These are phyloP conservation scores for Hyles euphorbiae DNA, from an alignment of 1,140 invertebrate genomes.

Conservation along the genomic window DNA sequence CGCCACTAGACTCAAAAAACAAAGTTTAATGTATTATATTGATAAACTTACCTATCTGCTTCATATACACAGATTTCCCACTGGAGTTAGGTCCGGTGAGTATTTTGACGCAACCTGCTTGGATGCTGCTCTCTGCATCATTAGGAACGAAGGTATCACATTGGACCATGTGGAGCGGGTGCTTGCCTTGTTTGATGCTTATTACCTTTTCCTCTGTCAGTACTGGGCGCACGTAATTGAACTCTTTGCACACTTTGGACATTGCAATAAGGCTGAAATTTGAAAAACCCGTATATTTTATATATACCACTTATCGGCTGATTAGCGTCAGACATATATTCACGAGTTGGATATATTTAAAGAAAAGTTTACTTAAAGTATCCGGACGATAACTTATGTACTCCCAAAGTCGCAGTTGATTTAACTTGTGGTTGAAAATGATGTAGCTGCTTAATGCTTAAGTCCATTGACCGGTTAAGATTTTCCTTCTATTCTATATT, in stretches of 20 bases:
- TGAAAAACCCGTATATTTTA: background rate
- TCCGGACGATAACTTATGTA: no score
- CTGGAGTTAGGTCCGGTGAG: conserved; percentile 92
- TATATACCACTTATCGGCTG: conserved; percentile 8
- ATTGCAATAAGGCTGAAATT: conserved; percentile 83
- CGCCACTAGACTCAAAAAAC: no score
- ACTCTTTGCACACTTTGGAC: conserved; percentile 81
- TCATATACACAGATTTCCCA: conserved; percentile 95
- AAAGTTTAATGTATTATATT: no score
- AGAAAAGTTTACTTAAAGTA: no score
- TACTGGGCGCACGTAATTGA: conserved; percentile 82
- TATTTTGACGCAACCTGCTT: conserved; percentile 81
- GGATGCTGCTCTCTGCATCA: conserved; percentile 77
- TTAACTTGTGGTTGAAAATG: no score
- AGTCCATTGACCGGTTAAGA: no score
- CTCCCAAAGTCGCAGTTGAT: no score
- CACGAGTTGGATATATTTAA: no score
- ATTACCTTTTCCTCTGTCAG: conserved; percentile 79
- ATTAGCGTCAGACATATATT: no score
- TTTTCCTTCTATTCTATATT: no score
- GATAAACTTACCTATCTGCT: conserved; percentile 81
- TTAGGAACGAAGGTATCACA: conserved; percentile 85
- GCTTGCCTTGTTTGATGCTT: conserved; percentile 83
- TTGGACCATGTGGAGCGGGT: conserved; percentile 85
- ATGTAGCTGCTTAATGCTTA: no score